These are phyloP conservation scores for Thymelicus lineola DNA, from an alignment of 2,888 invertebrate genomes.

Conservation along the genomic window DNA sequence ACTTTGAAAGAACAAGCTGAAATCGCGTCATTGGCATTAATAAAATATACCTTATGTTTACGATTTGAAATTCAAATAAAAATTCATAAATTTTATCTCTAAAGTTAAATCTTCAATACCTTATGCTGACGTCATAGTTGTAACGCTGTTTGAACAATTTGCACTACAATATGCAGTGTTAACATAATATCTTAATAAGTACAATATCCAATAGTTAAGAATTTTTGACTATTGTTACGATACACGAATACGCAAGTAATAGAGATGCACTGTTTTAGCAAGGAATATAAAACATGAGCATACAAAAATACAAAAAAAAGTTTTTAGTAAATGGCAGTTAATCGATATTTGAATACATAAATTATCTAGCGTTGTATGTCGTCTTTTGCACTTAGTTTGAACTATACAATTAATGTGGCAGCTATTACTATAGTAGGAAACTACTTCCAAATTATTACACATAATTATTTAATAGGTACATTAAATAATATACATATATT, in stretches of 20 bases:
- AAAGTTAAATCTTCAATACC: background rate
- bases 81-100: background rate
- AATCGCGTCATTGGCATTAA: background rate
- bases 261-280: background rate
- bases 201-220: background rate
- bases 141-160: background rate
- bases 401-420: background rate
- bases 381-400: background rate
- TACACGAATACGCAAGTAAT: no score
- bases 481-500: no score
- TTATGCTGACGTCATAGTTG: background rate
- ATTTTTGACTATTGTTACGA: background rate
- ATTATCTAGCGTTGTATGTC: background rate
- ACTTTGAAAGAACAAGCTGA: background rate
- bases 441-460: no score
- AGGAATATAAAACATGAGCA: background rate
- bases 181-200: no score
- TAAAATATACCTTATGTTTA: background rate
- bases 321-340: background rate
- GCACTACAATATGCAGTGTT: background rate
- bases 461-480: no score
- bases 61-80: background rate
- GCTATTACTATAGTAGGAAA: background rate
- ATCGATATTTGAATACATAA: background rate
- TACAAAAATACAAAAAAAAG: background rate